Percentiles rank a stretch among this genome's conserved stretches.
Conservation (phyloP, 2,797 vertebrate genomes). For the Lemur catta region DNA sequence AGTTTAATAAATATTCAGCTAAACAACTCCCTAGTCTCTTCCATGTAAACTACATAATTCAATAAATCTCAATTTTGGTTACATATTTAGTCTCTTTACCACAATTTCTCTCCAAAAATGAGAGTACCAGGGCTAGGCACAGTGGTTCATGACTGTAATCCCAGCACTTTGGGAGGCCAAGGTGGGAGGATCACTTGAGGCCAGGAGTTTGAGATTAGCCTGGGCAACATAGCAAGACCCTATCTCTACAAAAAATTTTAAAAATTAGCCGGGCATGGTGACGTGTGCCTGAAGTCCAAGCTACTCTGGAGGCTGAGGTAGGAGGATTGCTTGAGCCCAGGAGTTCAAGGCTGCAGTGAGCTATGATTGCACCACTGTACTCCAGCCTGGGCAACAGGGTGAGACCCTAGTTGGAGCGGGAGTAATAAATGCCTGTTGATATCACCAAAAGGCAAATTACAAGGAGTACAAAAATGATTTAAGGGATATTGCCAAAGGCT, state of each 20-base stretch:
- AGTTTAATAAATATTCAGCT: conserved; percentile 29
- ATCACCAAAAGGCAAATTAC: conserved; percentile 10
- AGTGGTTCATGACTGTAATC: not conserved
- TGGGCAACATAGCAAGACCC: not conserved
- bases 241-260: not conserved
- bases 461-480: not conserved
- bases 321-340: not conserved
- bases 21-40: not conserved
- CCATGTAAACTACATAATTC: not conserved
- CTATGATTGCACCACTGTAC: not conserved
- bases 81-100: not conserved
- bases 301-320: not conserved
- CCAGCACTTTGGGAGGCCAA: not conserved
- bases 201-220: not conserved
- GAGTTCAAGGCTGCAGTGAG: not conserved
- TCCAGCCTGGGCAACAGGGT: not conserved
- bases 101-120: conserved; percentile 47
- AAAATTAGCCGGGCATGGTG: not conserved
- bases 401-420: not conserved
- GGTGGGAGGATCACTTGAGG: not conserved
- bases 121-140: not conserved
- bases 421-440: not conserved
- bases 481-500: not conserved
- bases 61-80: conserved; percentile 32
- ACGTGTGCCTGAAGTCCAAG: not conserved